phyloP scores from a whole-genome alignment of 2,113 vertebrate species.

The Callaeas wilsoni region DNA sequence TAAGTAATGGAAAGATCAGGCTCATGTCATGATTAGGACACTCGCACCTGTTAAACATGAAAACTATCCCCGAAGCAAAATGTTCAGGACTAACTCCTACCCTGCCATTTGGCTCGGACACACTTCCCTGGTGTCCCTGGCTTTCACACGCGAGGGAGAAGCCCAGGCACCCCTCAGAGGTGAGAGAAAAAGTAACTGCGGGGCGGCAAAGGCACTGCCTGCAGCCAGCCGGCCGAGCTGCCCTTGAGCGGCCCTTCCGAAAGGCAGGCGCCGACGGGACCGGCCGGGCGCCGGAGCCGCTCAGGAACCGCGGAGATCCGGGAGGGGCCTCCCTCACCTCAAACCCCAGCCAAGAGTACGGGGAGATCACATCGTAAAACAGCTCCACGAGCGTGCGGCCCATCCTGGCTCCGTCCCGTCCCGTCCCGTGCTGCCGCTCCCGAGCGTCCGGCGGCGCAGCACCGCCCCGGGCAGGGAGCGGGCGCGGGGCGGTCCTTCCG shows the following conservation, averaged over 20 bases:
- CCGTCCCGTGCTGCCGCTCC: rapidly evolving
- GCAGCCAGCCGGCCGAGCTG: background rate
- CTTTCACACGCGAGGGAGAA: no score
- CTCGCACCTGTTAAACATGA: background rate
- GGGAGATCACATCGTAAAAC: constrained; percentile 49
- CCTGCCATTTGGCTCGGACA: no score
- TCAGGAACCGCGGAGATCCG: background rate
- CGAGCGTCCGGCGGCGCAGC: background rate
- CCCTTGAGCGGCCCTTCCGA: background rate
- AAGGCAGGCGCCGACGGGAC: background rate
- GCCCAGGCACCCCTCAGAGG: background rate
- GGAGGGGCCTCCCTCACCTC: background rate
- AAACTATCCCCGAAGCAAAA: background rate
- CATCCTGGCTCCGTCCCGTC: rapidly evolving
- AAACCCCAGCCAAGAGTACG: constrained; percentile 44
- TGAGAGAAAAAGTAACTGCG: background rate
- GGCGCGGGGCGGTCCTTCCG: background rate
- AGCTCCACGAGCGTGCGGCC: background rate
- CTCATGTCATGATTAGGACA: rapidly evolving
- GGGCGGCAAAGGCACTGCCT: background rate
- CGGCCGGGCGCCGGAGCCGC: background rate
- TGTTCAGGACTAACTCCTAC: rapidly evolving
- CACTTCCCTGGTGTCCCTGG: rapidly evolving
- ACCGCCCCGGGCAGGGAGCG: background rate
- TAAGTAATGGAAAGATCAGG: background rate